Conservation (phyloP, 2,797 vertebrate genomes). For the Margarornis squamiger region DNA sequence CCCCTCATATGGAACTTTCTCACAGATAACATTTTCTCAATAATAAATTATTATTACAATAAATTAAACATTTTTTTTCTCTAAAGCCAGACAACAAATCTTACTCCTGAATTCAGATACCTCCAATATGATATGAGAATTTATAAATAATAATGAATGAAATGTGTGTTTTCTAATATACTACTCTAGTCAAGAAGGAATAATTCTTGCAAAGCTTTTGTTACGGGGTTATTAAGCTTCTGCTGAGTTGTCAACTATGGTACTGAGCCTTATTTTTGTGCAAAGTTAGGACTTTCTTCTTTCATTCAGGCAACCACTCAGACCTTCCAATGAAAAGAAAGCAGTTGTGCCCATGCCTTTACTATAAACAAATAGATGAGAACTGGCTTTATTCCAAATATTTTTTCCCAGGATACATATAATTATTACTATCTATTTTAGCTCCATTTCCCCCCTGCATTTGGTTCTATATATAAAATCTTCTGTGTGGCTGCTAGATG, state of each 20-base stretch:
- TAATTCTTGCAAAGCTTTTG: not conserved
- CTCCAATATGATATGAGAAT: not conserved
- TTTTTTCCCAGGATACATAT: not conserved
- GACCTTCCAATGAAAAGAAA: not conserved
- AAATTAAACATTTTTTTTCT: not conserved
- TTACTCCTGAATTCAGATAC: not conserved
- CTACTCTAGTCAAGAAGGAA: not conserved
- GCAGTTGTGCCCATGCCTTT: not conserved
- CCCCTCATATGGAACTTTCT: not conserved
- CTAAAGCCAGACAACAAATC: not conserved
- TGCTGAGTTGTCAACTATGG: not conserved
- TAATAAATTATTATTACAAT: not conserved
- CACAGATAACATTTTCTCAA: not conserved
- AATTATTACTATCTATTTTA: not conserved
- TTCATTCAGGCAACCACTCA: not conserved
- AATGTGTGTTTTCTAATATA: not conserved
- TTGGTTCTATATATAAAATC: not conserved
- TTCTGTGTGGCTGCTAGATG: not conserved
- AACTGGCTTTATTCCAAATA: conserved; percentile 14
- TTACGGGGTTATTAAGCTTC: not conserved
- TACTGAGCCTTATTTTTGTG: not conserved
- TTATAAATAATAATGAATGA: not conserved
- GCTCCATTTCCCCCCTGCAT: not conserved
- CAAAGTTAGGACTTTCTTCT: not conserved
- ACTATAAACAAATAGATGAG: not conserved